Evolutionary conservation across 2,797 vertebrate species (phyloP).

Genomic region (Lepus oiostolus): DNA sequence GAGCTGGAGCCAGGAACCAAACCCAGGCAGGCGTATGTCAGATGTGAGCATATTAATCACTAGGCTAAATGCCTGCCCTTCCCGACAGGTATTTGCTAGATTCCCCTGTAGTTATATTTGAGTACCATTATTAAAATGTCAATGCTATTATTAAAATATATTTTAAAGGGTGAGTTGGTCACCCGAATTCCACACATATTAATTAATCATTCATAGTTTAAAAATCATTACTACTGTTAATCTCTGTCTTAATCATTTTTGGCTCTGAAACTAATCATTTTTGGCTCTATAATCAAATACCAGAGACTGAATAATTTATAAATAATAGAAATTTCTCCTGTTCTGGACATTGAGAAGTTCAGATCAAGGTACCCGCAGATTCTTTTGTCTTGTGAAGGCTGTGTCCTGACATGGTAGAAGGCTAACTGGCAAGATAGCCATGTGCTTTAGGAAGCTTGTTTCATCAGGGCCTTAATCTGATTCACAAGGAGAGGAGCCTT

Average conservation of each 20-base stretch:
- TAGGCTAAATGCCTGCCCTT: too few species aligned
- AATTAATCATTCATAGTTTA: background rate
- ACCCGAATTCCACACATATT: background rate
- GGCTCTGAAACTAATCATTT: background rate
- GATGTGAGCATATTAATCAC: too few species aligned
- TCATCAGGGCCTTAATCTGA: background rate
- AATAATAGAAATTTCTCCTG: background rate
- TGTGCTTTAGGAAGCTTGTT: background rate
- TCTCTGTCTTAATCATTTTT: background rate
- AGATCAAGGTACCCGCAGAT: background rate
- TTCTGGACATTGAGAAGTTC: background rate
- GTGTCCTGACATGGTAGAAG: background rate
- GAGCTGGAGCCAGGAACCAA: too few species aligned
- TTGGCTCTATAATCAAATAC: background rate
- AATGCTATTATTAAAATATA: conserved; percentile 16
- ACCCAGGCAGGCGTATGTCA: too few species aligned
- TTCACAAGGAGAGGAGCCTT: background rate
- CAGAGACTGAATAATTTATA: background rate
- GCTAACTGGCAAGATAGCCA: background rate
- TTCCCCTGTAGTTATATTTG: background rate
- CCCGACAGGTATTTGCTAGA: background rate
- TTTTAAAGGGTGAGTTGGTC: background rate
- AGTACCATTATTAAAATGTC: conserved; percentile 37
- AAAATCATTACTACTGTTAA: background rate
- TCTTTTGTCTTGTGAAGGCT: background rate